Base-by-base conservation (phyloP, 2,113 vertebrate genomes). In the Etia nguti region DNA sequence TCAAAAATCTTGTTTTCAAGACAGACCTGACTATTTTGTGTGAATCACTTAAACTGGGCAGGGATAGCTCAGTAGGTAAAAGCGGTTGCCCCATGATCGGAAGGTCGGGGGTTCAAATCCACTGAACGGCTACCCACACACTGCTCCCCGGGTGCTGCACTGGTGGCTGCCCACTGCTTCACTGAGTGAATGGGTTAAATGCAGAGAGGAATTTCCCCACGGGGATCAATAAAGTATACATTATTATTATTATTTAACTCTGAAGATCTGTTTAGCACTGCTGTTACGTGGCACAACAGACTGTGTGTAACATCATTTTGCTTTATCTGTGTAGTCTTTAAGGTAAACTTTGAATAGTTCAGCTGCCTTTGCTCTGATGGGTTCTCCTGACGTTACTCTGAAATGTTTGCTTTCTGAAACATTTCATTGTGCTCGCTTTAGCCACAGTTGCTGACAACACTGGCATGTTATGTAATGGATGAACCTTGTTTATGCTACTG, bases 401-500 rank as follows among this genome's bases (percentile, higher is more conserved):
- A 73, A 85, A 52, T 36, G 15, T 73, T 60, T 75, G 55, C 20
- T 83, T 57, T 50, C n/a, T 36, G 9, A 65, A 87, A 43, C 5
- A 4, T 57, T 56, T 68, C 48, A n/a, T 22, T 18, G 43, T 70
- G 86, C 70, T 77, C 16, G 48, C 62, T 82, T 24, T 3, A 80
- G 55, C 16, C 8, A 22, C 31, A 68, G 2, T 54, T 41, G 80
- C 73, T 77, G 68, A 56, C 29, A 85, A 20, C 26, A 48, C 24
- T 52, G 36, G 11, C 48, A 46, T 29, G 65, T 94, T 92, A 90
- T 90, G 87, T 90, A 93, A 92, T 56, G 75, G 38, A 81, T 84
- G 83, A 85, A 81, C 50, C 43, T 86, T 5, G 5, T 70, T 86
- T 86, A 82, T 91, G 77, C 80, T 79, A 41, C 88, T 79, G 79